Evolutionary conservation across 2,888 invertebrate genomes (phyloP).

Genomic region (Tenthredo livida): DNA sequence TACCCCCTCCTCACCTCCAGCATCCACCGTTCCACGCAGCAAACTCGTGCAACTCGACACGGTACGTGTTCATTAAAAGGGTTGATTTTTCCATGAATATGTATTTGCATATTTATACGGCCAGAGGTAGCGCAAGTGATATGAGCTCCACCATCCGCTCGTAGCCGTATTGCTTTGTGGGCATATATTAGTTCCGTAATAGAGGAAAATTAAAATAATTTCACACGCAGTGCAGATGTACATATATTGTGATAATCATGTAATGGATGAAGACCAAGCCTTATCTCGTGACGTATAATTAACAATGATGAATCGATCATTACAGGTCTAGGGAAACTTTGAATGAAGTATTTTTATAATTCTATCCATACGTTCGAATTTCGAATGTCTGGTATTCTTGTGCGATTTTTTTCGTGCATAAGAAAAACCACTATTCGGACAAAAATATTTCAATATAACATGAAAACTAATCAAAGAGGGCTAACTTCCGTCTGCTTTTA

Average conservation of each 20-base stretch:
- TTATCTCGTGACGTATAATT: not conserved
- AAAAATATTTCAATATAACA: constrained; percentile 12
- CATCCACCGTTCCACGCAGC: not conserved
- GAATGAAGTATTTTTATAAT: not conserved
- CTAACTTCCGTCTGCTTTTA: not conserved
- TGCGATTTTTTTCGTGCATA: not conserved
- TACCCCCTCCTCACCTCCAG: constrained; percentile 26
- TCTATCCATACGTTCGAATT: not conserved
- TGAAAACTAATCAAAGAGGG: constrained; percentile 19
- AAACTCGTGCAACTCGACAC: constrained; percentile 40
- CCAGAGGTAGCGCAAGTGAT: constrained; percentile 33
- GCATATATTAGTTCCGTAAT: constrained; percentile 15
- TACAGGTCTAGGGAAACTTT: not conserved
- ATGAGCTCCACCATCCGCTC: not conserved
- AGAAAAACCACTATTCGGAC: not conserved
- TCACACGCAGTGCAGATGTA: constrained; percentile 12
- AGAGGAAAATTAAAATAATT: not conserved
- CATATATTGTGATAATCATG: not conserved
- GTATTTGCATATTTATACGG: constrained; percentile 49
- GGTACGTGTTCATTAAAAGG: constrained; percentile 51
- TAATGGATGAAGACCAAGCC: not conserved
- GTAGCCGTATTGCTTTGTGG: constrained; percentile 28
- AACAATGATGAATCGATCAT: not conserved
- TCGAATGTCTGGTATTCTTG: not conserved
- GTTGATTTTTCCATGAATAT: constrained; percentile 52